These are phyloP conservation scores for Sminthurinus aureus DNA, from an alignment of 2,888 invertebrate genomes.

Conservation along the genomic window DNA sequence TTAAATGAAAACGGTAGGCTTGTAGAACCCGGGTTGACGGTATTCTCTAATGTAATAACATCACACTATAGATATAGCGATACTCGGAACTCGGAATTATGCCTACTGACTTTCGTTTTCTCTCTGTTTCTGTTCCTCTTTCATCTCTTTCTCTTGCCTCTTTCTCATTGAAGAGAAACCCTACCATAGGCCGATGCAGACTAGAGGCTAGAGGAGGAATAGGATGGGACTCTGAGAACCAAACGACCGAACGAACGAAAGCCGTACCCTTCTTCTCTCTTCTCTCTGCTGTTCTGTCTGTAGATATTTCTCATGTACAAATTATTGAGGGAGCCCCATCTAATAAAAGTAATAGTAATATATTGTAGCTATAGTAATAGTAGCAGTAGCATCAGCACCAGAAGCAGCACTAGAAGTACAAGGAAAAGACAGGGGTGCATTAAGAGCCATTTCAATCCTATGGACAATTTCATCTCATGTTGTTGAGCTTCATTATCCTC, in stretches of 20 bases:
- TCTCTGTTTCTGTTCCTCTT: conserved; percentile 1
- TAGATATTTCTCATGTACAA: not conserved
- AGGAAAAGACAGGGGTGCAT: not conserved
- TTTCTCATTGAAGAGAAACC: not conserved
- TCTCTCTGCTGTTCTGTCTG: too few species aligned
- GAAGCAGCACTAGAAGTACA: not conserved
- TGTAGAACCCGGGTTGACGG: not conserved
- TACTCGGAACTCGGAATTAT: not conserved
- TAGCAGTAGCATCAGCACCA: not conserved
- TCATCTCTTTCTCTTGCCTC: not conserved
- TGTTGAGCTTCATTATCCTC: not conserved
- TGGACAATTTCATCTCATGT: not conserved
- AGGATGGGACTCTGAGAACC: not conserved
- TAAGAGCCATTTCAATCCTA: not conserved
- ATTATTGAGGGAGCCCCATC: not conserved
- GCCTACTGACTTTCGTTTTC: not conserved
- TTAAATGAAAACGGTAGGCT: not conserved
- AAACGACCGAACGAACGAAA: not conserved
- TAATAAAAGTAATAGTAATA: conserved; percentile 1
- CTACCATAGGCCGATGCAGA: not conserved
- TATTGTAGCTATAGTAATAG: not conserved
- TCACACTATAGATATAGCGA: not conserved
- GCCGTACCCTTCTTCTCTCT: conserved; percentile 1
- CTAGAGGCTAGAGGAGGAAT: too few species aligned
- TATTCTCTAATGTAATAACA: not conserved